Evolutionary conservation across 2,797 vertebrate species (phyloP), one percentile per base, ranked within the genome.

Genomic region (Melanotaenia boesemani): DNA sequence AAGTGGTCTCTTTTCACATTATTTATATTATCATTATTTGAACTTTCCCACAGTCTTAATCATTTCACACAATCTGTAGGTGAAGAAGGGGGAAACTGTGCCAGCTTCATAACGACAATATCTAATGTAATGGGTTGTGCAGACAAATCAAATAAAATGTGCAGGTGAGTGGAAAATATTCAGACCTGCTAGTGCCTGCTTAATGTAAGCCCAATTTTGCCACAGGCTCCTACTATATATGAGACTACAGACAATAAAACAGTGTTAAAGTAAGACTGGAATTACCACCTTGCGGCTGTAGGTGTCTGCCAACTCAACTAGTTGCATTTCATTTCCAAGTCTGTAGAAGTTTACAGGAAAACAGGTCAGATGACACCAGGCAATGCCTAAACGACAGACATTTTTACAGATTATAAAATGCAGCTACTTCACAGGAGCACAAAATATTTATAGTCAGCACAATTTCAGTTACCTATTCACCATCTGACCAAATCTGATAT

Each of bases 111-210:
- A 56, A 36, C 1, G 2, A 20, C 26, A 50, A 63, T 24, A 20
- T 64, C 32, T 60, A 34, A 13, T 24, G 46, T 6, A 20, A 77
- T 39, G n/a, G 28, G 41, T 66, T 72, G 22, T 57, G 37, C 12
- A 11, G 61, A 82, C 63, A 11, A 69, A 74, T 80, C 77, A n/a
- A 54, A 55, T 64, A 75, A 50, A 59, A 11, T 6, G 4, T 30
- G 24, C 36, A 73, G 57, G 62, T 78, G 64, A 70, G 77, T 66
- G 65, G 69, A 15, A 89, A 84, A 70, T 71, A 79, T 74, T 76
- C 67, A 79, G 71, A 26, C 74, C 30, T 85, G 84, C 56, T 67
- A 12, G 67, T 72, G 48, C 62, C 37, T 70, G 80, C 84, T 86
- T 76, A 76, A 77, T 69, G 18, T 28, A 63, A 81, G 60, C 72